A percentile compares a stretch with the other conserved stretches of the same genome.
Evolutionary conservation across 2,888 invertebrate species (phyloP).

Genomic region (Ecliptopera silaceata): DNA sequence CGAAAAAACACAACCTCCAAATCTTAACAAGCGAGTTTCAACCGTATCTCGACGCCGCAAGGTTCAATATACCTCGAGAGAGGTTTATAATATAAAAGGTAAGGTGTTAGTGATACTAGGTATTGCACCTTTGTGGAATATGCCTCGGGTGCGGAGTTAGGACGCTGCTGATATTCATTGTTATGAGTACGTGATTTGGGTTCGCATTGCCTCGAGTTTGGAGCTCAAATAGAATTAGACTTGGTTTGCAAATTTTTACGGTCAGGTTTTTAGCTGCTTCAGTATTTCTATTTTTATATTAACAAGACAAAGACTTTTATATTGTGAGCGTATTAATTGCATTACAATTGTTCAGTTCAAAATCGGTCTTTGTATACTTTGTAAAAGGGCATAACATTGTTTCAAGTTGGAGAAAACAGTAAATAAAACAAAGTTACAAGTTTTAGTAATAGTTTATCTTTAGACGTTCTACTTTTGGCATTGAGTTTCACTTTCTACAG

Average conservation of each 20-base stretch:
- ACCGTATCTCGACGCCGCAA: background rate
- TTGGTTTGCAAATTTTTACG: background rate
- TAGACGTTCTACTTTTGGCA: too few relatives aligned
- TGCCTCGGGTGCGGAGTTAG: conserved; percentile 45
- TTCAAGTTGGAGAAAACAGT: too few relatives aligned
- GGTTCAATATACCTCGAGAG: conserved; percentile 11
- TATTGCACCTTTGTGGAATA: conserved; percentile 48
- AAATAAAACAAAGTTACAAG: too few relatives aligned
- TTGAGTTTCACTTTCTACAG: too few relatives aligned
- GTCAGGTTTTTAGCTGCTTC: background rate
- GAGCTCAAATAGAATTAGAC: conserved; percentile 2
- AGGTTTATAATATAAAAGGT: background rate
- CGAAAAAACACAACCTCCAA: conserved; percentile 25
- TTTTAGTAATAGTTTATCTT: too few relatives aligned
- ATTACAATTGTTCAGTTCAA: too few relatives aligned
- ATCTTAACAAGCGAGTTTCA: background rate
- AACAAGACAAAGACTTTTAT: too few relatives aligned
- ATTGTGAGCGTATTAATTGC: too few relatives aligned
- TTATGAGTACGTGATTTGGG: conserved; percentile 31
- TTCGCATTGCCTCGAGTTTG: background rate
- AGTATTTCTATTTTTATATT: too few relatives aligned
- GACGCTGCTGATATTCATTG: conserved; percentile 44
- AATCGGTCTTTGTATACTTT: too few relatives aligned
- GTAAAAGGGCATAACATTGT: too few relatives aligned
- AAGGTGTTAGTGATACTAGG: conserved; percentile 18